phyloP scores from a whole-genome alignment of 2,113 vertebrate genomes.

The Gopherus flavomarginatus region DNA sequence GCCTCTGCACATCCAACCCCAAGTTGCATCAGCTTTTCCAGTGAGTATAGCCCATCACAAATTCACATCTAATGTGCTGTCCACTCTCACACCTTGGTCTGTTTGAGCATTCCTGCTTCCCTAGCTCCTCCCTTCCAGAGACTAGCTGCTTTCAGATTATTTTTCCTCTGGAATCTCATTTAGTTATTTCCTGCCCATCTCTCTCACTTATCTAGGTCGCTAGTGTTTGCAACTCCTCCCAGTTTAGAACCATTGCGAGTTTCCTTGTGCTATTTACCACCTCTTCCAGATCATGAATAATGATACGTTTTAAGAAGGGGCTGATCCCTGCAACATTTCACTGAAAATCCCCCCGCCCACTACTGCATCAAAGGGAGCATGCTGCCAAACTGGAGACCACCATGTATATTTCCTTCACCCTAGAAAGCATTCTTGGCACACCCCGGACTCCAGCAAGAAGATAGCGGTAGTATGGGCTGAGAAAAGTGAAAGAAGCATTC shows the following conservation, averaged over 20 bases:
- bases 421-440: neutral
- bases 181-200: neutral
- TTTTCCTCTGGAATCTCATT: neutral
- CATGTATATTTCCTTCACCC: neutral
- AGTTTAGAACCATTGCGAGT: neutral
- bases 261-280: neutral
- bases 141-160: neutral
- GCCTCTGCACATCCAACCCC: fast-evolving
- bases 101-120: fast-evolving
- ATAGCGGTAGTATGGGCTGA: neutral
- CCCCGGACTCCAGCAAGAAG: neutral
- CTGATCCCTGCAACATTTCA: neutral
- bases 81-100: neutral
- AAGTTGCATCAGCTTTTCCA: neutral
- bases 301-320: neutral
- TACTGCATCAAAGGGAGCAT: neutral
- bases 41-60: fast-evolving
- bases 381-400: neutral
- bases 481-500: neutral
- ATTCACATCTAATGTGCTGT: neutral
- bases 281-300: neutral
- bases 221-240: fast-evolving
- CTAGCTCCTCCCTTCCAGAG: fast-evolving
- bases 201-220: neutral
- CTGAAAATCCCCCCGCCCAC: neutral